These are phyloP conservation scores for Orussus abietinus DNA, from an alignment of 1,140 invertebrate species.

Conservation along the genomic window DNA sequence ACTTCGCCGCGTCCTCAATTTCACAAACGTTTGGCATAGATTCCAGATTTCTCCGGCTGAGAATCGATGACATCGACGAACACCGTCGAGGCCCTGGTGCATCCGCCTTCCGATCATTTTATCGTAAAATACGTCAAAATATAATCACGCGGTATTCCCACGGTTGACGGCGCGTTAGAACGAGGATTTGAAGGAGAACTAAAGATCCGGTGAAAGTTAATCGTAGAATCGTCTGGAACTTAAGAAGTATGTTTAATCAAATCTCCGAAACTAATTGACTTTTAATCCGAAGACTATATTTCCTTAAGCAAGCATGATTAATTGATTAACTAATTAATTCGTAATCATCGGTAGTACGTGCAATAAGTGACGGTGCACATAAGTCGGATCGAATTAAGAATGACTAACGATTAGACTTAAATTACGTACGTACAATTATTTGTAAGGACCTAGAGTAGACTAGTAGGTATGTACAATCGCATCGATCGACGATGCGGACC, in stretches of 20 bases:
- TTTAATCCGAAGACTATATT: too few relatives aligned
- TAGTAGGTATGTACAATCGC: constrained; percentile 10
- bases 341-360: too few relatives aligned
- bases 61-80: constrained; percentile 31
- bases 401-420: constrained; percentile 16
- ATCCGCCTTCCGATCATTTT: constrained; percentile 1
- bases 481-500: too few relatives aligned
- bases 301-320: too few relatives aligned
- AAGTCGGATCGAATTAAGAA: too few relatives aligned
- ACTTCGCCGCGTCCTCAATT: constrained; percentile 41
- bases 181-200: too few relatives aligned
- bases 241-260: constrained; percentile 25
- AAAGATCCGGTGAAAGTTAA: constrained; percentile 18
- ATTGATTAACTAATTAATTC: too few relatives aligned
- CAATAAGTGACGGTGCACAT: too few relatives aligned
- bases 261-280: too few relatives aligned
- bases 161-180: too few relatives aligned
- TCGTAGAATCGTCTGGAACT: constrained; percentile 13
- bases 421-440: constrained; percentile 2
- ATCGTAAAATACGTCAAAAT: background rate
- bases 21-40: constrained; percentile 45
- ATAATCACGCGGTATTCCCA: constrained; percentile 14
- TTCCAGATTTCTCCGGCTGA: constrained; percentile 38
- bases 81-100: constrained; percentile 18
- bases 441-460: too few relatives aligned